Base-by-base conservation (phyloP, 2,888 invertebrate species). In the Melinaea menophilus region DNA sequence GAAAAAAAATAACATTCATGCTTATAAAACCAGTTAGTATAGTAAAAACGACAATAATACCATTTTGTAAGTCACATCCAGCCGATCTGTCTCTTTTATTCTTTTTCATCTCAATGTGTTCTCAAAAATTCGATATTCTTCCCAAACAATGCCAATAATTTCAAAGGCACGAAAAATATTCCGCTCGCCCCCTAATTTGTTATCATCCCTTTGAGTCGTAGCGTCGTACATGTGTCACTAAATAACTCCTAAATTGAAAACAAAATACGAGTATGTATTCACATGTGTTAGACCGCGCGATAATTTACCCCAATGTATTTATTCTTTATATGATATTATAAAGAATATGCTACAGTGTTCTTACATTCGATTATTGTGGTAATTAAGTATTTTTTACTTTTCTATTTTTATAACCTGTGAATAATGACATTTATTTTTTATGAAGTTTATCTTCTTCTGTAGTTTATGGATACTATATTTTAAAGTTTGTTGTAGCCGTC, bases 61-160 rank as follows among this genome's bases (percentile, higher is more conserved):
- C 3, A 48, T 48, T n/a, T 13, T n/a, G 5, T 58, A 46, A 22
- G 59, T 22, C 4, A 37, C 7, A 4, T 37, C 4, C 37, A 59
- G 35, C 66, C 54, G 56, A 66, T 71, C 67, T 51, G 41, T 47
- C 61, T 59, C 64, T 48, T 65, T 61, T 65, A 62, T 62, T 67
- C 56, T 66, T 63, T 74, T 76, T 76, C 71, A 67, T 67, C 73
- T 71, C 70, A 69, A 67, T 72, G 74, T 75, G 72, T 76, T 75
- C 75, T 74, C 73, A 74, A 75, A 78, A 77, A 78, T 79, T 79
- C 76, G 78, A 81, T 82, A 83, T 81, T 80, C 77, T 72, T 37
- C 75, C 75, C 79, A 75, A 77, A 84, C 85, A 86, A 81, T 78
- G 76, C 74, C 78, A 79, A 83, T 85, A 82, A 85, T 86, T 84